phyloP scores from a whole-genome alignment of 2,888 invertebrate species.

The Oasisia sp. region DNA sequence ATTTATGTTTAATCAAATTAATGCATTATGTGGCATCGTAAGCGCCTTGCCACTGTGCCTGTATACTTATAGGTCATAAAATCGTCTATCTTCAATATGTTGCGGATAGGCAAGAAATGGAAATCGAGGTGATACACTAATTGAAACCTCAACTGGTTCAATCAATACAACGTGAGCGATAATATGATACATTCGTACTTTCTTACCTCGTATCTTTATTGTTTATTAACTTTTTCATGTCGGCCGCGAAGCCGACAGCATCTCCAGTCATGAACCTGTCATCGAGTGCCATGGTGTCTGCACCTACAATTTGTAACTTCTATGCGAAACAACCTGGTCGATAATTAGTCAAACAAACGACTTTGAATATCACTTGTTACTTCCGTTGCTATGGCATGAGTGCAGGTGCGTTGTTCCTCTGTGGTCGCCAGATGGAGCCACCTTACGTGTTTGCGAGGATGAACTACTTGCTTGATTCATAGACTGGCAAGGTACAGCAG shows the following conservation, averaged over 20 bases:
- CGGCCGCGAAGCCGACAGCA: slow-evolving; percentile 52
- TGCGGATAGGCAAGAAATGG: not conserved
- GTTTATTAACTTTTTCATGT: slow-evolving; percentile 61
- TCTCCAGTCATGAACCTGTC: slow-evolving; percentile 56
- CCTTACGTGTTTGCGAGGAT: not conserved
- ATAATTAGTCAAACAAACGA: not conserved
- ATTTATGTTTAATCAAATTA: not conserved
- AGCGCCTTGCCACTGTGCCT: not conserved
- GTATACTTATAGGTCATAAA: not conserved
- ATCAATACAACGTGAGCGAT: not conserved
- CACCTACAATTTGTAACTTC: not conserved
- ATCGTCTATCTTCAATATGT: not conserved
- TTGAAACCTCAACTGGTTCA: not conserved
- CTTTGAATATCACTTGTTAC: not conserved
- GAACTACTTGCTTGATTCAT: too few species aligned
- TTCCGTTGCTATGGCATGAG: not conserved
- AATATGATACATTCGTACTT: not conserved
- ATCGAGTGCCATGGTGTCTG: slow-evolving; percentile 41
- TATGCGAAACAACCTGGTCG: not conserved
- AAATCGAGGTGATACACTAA: not conserved
- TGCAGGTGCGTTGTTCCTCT: not conserved
- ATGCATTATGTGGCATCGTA: not conserved
- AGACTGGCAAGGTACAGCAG: too few species aligned
- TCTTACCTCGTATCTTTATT: slow-evolving; percentile 59
- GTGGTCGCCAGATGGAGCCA: not conserved